phyloP scores from a whole-genome alignment of 2,888 invertebrate species.

The Sinelater perroti region DNA sequence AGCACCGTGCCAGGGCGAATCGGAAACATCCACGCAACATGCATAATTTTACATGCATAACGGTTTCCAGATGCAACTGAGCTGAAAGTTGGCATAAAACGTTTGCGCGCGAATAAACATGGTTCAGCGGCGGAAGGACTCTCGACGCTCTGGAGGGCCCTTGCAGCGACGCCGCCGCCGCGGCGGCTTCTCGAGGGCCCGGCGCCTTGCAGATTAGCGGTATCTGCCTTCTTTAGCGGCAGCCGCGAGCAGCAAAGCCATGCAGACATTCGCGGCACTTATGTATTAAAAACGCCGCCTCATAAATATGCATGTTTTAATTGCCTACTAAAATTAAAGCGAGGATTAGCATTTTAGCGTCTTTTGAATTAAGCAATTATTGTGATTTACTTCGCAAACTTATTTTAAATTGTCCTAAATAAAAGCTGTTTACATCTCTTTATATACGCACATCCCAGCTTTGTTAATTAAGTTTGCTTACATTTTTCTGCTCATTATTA shows the following conservation, averaged over 20 bases:
- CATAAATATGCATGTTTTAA: constrained; percentile 49
- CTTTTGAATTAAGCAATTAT: constrained; percentile 46
- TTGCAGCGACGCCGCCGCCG: constrained; percentile 49
- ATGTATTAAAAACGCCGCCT: constrained; percentile 46
- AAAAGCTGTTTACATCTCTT: constrained; percentile 41
- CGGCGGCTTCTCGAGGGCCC: constrained; percentile 43
- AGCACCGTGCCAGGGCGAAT: constrained; percentile 20
- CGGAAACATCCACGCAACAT: constrained; percentile 30
- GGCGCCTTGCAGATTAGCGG: constrained; percentile 45
- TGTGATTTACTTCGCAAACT: constrained; percentile 46
- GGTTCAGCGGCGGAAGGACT: constrained; percentile 50
- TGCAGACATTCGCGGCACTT: constrained; percentile 42
- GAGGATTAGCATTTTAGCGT: constrained; percentile 45
- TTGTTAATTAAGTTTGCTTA: too few relatives aligned
- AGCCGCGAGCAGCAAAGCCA: constrained; percentile 33
- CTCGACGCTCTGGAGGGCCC: constrained; percentile 49
- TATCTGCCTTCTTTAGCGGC: constrained; percentile 41
- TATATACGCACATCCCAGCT: too few relatives aligned
- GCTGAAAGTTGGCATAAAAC: constrained; percentile 34
- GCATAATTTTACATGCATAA: constrained; percentile 34
- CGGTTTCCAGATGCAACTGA: constrained; percentile 28
- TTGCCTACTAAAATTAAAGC: constrained; percentile 48
- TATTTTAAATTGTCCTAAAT: constrained; percentile 39
- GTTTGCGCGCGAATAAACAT: constrained; percentile 52
- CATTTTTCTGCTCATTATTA: too few relatives aligned